Evolutionary conservation across 2,797 vertebrate species (phyloP).

Genomic region (Semotilus atromaculatus): DNA sequence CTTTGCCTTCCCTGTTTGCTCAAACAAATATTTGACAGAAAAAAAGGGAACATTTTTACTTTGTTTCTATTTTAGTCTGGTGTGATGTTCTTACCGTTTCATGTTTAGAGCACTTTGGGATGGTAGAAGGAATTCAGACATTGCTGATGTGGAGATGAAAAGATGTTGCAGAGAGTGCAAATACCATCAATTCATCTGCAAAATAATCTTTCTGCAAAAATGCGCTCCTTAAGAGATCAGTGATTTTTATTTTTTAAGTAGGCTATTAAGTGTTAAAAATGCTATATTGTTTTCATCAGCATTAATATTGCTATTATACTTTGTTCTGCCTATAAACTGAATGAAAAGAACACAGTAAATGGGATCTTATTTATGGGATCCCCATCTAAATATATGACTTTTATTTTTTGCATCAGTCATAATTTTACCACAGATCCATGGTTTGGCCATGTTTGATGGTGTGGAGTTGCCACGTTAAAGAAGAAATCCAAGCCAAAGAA

Average conservation of each 20-base stretch:
- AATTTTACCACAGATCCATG: neutral
- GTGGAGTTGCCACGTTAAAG: neutral
- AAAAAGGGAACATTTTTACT: neutral
- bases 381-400: too few species aligned
- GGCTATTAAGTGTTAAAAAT: neutral
- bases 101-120: neutral
- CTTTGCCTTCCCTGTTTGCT: neutral
- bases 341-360: neutral
- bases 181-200: neutral
- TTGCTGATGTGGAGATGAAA: neutral
- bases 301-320: neutral
- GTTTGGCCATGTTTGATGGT: neutral
- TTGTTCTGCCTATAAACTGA: neutral
- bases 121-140: neutral
- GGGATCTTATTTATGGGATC: neutral
- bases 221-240: too few species aligned
- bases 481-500: neutral
- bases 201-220: neutral
- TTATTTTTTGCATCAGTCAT: neutral
- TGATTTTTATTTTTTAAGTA: neutral
- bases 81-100: neutral
- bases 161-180: neutral
- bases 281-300: neutral
- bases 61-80: conserved; percentile 10
- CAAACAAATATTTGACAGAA: neutral